Conservation (phyloP, 2,888 invertebrate genomes). For the Ochropacha duplaris region DNA sequence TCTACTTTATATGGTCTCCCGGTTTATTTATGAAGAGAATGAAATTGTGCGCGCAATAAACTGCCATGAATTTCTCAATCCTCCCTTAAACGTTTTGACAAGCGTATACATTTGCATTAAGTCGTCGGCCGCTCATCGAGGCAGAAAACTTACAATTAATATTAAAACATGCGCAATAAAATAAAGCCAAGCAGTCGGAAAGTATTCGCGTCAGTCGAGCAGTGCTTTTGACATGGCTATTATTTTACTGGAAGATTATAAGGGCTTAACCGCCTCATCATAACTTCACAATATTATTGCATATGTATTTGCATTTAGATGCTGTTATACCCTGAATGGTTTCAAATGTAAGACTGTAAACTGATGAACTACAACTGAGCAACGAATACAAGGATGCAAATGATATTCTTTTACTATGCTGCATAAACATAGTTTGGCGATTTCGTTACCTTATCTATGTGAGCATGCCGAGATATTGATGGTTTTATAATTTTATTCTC, state of each 20-base stretch:
- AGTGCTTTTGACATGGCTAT: constrained; percentile 76
- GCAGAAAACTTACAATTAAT: constrained; percentile 79
- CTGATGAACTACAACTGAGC: constrained; percentile 33
- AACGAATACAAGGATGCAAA: constrained; percentile 57
- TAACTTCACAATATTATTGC: constrained; percentile 22
- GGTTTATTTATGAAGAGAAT: constrained; percentile 21
- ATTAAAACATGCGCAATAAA: constrained; percentile 80
- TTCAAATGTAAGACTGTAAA: constrained; percentile 23
- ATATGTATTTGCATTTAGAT: constrained; percentile 18
- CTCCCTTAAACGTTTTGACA: constrained; percentile 62
- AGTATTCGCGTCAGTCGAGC: constrained; percentile 69
- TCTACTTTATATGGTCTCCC: constrained; percentile 36
- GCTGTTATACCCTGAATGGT: constrained; percentile 14
- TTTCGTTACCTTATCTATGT: no score
- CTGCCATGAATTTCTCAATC: constrained; percentile 45
- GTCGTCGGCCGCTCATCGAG: constrained; percentile 51
- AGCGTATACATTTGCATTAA: constrained; percentile 60
- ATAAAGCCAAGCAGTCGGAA: constrained; percentile 76
- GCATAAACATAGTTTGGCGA: constrained; percentile 28
- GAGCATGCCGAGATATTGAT: no score
- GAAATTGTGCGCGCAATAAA: constrained; percentile 37
- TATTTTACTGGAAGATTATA: constrained; percentile 49
- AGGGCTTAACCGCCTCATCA: constrained; percentile 29
- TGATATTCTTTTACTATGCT: constrained; percentile 28
- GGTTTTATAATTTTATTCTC: no score